A percentile compares a stretch with the other conserved stretches of the same genome.
These are phyloP conservation scores for Coenobita brevimanus DNA, from an alignment of 1,140 invertebrate genomes.

Conservation along the genomic window DNA sequence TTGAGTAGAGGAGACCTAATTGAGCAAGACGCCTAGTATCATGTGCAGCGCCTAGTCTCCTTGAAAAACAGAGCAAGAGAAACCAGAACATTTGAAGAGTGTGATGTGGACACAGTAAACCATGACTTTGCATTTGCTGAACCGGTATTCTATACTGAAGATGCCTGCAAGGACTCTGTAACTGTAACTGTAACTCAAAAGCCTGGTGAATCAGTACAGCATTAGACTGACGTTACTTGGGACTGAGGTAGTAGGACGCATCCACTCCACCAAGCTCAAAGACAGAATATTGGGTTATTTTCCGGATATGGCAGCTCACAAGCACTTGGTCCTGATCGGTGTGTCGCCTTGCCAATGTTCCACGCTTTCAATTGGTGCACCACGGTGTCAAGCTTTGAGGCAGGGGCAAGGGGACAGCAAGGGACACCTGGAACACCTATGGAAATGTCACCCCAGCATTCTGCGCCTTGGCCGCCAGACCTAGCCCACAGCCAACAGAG, in stretches of 20 bases:
- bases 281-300: conserved; percentile 39
- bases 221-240: too few relatives aligned
- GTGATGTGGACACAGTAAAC: too few relatives aligned
- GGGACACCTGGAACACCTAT: conserved; percentile 30
- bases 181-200: too few relatives aligned
- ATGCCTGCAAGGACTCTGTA: too few relatives aligned
- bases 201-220: too few relatives aligned
- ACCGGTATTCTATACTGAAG: too few relatives aligned
- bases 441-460: conserved; percentile 2
- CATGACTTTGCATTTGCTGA: too few relatives aligned
- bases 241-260: too few relatives aligned
- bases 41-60: background rate
- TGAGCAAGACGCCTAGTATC: background rate
- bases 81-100: too few relatives aligned
- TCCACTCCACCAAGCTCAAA: too few relatives aligned
- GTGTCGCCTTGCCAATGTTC: conserved; percentile 32
- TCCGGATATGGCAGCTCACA: conserved; percentile 21
- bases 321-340: background rate
- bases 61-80: too few relatives aligned
- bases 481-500: background rate
- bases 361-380: conserved; percentile 36
- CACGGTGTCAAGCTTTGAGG: conserved; percentile 35
- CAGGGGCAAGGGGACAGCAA: conserved; percentile 32
- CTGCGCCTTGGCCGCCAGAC: conserved; percentile 16
- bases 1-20: background rate